A percentile compares a stretch with the other conserved stretches of the same genome.
These are phyloP conservation scores for Madoqua kirkii DNA, from an alignment of 2,113 vertebrate genomes.

Conservation along the genomic window DNA sequence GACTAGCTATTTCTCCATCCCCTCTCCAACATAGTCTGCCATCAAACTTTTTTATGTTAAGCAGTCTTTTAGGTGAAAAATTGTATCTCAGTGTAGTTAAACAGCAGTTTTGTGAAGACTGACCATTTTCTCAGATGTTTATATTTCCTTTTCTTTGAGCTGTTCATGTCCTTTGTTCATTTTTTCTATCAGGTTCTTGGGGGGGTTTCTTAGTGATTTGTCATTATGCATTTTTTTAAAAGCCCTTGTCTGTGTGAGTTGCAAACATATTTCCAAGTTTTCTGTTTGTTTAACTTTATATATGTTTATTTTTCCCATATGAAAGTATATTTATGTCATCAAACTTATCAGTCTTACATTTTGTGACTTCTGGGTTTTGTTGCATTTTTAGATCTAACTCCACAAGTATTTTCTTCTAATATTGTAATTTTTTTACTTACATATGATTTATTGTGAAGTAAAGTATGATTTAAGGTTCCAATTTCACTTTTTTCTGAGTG, in stretches of 20 bases:
- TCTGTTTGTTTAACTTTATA: slow-evolving; percentile 2
- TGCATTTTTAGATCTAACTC: neutral
- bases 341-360: neutral
- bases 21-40: neutral
- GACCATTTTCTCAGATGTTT: neutral
- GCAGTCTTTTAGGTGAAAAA: neutral
- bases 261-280: slow-evolving; percentile 1
- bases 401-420: neutral
- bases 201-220: neutral
- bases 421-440: neutral
- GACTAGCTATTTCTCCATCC: neutral
- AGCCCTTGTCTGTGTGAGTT: slow-evolving; percentile 11
- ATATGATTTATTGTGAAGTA: neutral
- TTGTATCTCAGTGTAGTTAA: neutral
- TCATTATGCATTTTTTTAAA: neutral
- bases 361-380: slow-evolving; percentile 26
- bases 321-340: neutral
- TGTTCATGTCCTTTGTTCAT: neutral
- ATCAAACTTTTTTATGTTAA: neutral
- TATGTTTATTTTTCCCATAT: neutral
- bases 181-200: neutral
- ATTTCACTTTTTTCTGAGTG: slow-evolving; percentile 21
- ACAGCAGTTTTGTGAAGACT: neutral
- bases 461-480: neutral
- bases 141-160: slow-evolving; percentile 13